Evolutionary conservation across 2,888 invertebrate genomes (phyloP).

Genomic region (Epicampocera succincta): DNA sequence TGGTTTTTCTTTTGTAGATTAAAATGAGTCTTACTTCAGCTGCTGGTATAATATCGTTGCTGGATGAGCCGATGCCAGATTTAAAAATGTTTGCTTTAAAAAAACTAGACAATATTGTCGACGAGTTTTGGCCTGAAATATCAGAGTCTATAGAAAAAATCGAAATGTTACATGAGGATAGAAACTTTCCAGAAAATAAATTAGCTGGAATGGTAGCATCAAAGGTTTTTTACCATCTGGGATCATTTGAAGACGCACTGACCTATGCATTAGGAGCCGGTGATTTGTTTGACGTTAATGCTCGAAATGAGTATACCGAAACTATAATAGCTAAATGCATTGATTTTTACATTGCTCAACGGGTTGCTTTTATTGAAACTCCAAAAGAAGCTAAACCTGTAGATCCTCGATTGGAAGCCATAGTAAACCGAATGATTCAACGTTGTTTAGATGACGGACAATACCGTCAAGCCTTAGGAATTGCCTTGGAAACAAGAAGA

Average conservation of each 20-base stretch:
- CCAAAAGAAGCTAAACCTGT: slow-evolving; percentile 86
- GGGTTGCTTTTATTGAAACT: slow-evolving; percentile 88
- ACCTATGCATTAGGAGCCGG: slow-evolving; percentile 99
- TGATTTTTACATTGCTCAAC: slow-evolving; percentile 96
- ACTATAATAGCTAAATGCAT: slow-evolving; percentile 99
- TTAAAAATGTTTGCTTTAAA: slow-evolving; percentile 96
- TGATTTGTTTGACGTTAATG: slow-evolving; percentile 96
- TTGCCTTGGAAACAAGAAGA: slow-evolving; percentile 97
- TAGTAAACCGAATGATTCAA: slow-evolving; percentile 98
- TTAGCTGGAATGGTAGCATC: slow-evolving; percentile 98
- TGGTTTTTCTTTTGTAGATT: slow-evolving; percentile 7
- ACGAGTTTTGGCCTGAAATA: slow-evolving; percentile 99
- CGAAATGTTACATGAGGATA: slow-evolving; percentile 97
- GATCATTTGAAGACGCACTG: slow-evolving; percentile 97
- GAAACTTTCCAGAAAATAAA: slow-evolving; percentile 92
- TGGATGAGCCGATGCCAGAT: slow-evolving; percentile 96
- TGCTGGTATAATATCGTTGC: slow-evolving; percentile 96
- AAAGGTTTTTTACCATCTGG: slow-evolving; percentile 98
- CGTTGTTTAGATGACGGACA: slow-evolving; percentile 97
- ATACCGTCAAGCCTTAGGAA: slow-evolving; percentile 96
- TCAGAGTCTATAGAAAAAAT: slow-evolving; percentile 98
- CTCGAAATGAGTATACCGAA: slow-evolving; percentile 96
- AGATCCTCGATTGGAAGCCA: slow-evolving; percentile 92
- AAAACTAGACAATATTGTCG: slow-evolving; percentile 95
- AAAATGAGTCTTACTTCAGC: slow-evolving; percentile 84